Percentiles rank a stretch among this genome's conserved stretches.
Conservation (phyloP, 2,888 invertebrate genomes). For the Chymomyza caudatula region DNA sequence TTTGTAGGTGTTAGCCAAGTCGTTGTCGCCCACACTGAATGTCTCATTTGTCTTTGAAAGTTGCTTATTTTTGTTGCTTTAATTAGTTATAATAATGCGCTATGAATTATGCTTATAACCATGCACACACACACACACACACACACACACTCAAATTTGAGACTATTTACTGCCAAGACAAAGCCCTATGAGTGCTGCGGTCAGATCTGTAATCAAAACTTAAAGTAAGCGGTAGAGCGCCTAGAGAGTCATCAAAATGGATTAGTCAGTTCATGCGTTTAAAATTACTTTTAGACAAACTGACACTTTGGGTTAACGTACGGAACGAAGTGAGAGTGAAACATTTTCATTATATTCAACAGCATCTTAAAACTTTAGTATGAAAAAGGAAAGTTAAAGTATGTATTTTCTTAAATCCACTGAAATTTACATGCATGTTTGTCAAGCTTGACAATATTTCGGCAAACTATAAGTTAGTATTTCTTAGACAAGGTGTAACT, state of each 20-base stretch:
- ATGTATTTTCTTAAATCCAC: background rate
- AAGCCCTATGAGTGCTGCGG: conserved; percentile 32
- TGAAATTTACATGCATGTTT: too few relatives aligned
- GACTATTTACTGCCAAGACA: background rate
- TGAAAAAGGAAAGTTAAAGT: background rate
- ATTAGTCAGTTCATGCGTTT: background rate
- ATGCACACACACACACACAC: conserved; percentile 17
- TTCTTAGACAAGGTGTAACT: too few relatives aligned
- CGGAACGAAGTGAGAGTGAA: background rate
- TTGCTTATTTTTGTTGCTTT: conserved; percentile 15
- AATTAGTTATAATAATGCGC: conserved; percentile 65
- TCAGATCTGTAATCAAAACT: background rate
- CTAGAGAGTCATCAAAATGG: background rate
- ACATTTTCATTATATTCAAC: background rate
- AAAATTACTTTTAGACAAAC: background rate
- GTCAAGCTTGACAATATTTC: too few relatives aligned
- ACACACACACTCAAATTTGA: background rate
- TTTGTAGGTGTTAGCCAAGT: conserved; percentile 6
- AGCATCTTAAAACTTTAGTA: background rate
- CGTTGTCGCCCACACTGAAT: conserved; percentile 16
- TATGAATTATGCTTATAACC: conserved; percentile 33
- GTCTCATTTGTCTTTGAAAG: conserved; percentile 22
- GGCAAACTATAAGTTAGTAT: too few relatives aligned
- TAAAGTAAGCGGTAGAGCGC: background rate
- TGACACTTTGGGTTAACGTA: background rate